phyloP scores from a whole-genome alignment of 2,797 vertebrate species.

The Okamejei kenojei region DNA sequence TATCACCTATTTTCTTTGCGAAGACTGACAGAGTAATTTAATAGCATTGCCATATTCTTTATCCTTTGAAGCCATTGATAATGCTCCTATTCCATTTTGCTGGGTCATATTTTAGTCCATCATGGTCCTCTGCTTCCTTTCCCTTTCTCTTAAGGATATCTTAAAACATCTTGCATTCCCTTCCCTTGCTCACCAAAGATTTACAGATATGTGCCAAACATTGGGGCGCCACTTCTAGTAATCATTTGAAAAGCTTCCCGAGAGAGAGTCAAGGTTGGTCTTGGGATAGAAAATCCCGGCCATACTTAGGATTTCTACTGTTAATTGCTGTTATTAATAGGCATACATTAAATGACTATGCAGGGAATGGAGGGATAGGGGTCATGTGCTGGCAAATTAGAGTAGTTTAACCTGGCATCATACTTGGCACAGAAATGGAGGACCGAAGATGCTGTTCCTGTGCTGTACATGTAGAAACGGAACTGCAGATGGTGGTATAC shows the following conservation, averaged over 20 bases:
- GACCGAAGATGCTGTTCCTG: too few relatives aligned
- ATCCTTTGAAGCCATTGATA: background rate
- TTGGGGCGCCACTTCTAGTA: background rate
- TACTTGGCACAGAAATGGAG: too few relatives aligned
- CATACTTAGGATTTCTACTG: background rate
- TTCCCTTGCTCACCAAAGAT: background rate
- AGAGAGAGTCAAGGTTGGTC: background rate
- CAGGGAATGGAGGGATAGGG: too few relatives aligned
- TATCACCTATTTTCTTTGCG: background rate
- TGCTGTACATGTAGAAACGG: too few relatives aligned
- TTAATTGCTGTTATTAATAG: background rate
- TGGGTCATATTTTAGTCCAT: too few relatives aligned
- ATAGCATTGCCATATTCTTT: background rate
- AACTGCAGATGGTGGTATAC: too few relatives aligned
- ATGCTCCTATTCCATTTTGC: background rate
- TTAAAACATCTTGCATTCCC: background rate
- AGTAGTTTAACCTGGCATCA: too few relatives aligned
- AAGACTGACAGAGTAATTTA: background rate
- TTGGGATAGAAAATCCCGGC: background rate
- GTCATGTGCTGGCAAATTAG: too few relatives aligned
- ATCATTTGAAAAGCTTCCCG: background rate
- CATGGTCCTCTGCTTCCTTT: too few relatives aligned
- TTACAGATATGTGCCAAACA: background rate
- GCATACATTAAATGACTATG: background rate
- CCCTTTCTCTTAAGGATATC: too few relatives aligned